A percentile compares a stretch with the other conserved stretches of the same genome.
Conservation (phyloP, 2,797 vertebrate species). For the Pelobates cultripes region DNA sequence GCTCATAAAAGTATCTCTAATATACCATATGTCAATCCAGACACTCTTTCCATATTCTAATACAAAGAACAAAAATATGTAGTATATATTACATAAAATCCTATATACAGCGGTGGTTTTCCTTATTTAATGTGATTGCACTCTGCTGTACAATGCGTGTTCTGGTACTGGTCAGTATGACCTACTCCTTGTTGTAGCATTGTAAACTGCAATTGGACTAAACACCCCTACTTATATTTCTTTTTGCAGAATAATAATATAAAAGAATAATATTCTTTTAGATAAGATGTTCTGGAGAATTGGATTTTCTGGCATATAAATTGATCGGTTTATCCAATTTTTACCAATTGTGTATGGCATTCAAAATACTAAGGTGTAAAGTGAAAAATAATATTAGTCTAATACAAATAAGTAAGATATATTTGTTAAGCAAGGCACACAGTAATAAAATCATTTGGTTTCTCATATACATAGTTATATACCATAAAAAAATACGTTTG, state of each 20-base stretch:
- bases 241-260: background rate
- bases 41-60: no score
- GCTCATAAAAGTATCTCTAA: no score
- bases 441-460: no score
- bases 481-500: no score
- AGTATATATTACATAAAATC: no score
- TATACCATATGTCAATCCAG: no score
- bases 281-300: background rate
- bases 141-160: background rate
- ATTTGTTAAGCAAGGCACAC: no score
- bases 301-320: background rate
- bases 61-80: no score
- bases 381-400: background rate
- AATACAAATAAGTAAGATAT: no score
- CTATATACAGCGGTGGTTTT: background rate
- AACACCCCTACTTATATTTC: background rate
- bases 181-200: background rate
- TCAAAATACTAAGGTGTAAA: background rate
- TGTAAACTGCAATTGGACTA: background rate
- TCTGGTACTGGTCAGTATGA: constrained; percentile 16
- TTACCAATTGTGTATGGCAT: background rate
- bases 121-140: background rate
- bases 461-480: no score
- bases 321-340: background rate
- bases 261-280: background rate